Conservation (phyloP, 2,888 invertebrate species). For the Lasiommata megera region DNA sequence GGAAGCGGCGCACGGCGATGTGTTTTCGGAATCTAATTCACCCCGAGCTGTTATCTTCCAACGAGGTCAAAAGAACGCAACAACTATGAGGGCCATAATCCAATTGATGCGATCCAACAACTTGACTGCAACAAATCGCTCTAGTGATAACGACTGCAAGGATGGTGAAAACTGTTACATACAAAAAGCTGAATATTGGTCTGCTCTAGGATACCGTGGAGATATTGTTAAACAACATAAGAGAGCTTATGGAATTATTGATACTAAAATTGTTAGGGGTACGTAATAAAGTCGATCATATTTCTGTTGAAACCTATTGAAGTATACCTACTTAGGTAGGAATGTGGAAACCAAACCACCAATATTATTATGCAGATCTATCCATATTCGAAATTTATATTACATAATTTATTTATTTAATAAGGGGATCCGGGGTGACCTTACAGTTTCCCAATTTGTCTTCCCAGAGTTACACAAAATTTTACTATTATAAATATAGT, state of each 20-base stretch:
- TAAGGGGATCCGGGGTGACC: too few relatives aligned
- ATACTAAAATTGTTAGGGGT: constrained; percentile 78
- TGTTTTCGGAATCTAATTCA: constrained; percentile 62
- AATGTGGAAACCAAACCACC: too few relatives aligned
- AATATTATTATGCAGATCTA: too few relatives aligned
- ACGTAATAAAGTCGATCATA: constrained; percentile 40
- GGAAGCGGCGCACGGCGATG: constrained; percentile 55
- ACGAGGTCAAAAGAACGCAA: constrained; percentile 61
- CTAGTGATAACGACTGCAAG: constrained; percentile 44
- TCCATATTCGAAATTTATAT: too few relatives aligned
- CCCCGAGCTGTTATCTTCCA: constrained; percentile 62
- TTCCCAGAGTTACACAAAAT: too few relatives aligned
- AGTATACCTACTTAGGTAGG: too few relatives aligned
- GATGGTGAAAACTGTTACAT: constrained; percentile 52
- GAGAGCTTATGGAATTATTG: constrained; percentile 77
- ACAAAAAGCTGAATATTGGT: constrained; percentile 53
- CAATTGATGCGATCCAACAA: constrained; percentile 69
- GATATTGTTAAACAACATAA: constrained; percentile 54
- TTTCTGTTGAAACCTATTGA: too few relatives aligned
- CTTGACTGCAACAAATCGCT: constrained; percentile 51
- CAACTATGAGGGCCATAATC: constrained; percentile 57
- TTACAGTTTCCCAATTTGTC: too few relatives aligned
- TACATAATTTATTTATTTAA: too few relatives aligned
- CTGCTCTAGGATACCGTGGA: constrained; percentile 61
- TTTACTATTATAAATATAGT: too few relatives aligned